Percentiles rank a stretch among this genome's conserved stretches.
Conservation (phyloP, 2,113 vertebrate genomes). For the Cryptomyrus ogoouensis region DNA sequence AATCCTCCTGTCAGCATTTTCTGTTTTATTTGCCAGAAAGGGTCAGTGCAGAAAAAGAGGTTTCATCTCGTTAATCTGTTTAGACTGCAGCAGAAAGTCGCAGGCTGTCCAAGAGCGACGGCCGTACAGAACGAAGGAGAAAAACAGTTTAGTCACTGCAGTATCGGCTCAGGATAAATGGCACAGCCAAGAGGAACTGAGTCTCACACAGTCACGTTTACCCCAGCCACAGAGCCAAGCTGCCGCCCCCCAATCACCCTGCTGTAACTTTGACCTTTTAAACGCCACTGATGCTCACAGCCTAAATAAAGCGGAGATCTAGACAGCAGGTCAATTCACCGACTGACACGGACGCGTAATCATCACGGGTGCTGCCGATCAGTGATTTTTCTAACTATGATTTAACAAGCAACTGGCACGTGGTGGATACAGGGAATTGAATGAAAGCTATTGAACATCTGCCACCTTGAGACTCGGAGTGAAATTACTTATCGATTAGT, state of each 20-base stretch:
- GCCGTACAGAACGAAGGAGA: background rate
- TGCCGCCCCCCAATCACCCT: background rate
- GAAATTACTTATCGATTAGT: background rate
- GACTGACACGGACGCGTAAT: background rate
- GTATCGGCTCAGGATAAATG: background rate
- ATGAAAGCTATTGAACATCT: background rate
- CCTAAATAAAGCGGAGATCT: background rate
- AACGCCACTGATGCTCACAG: background rate
- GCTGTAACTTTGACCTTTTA: background rate
- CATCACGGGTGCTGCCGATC: background rate
- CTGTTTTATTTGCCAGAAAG: background rate
- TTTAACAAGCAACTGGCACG: background rate
- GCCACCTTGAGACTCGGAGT: background rate
- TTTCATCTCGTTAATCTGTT: background rate
- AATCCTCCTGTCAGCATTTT: constrained; percentile 6
- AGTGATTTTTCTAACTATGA: background rate
- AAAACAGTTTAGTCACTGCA: background rate
- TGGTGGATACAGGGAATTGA: background rate
- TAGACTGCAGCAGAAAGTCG: background rate
- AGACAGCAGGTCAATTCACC: background rate
- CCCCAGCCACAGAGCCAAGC: background rate
- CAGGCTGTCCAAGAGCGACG: background rate
- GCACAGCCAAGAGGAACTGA: background rate
- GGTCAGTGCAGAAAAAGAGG: background rate
- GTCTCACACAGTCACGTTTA: background rate